Evolutionary conservation across 1,140 invertebrate genomes (phyloP).

Genomic region (Leucophenga varia): DNA sequence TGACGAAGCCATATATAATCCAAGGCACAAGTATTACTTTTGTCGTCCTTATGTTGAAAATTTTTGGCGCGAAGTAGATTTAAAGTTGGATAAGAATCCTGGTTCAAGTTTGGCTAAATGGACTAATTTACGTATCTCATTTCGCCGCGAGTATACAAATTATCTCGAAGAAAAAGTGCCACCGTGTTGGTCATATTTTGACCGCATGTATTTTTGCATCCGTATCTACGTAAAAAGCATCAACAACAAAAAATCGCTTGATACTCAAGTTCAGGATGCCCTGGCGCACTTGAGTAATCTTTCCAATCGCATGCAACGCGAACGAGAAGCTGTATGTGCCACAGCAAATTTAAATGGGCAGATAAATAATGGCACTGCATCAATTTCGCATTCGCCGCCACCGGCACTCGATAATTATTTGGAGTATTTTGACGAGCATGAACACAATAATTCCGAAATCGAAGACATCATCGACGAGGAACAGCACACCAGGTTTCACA

Average conservation of each 20-base stretch:
- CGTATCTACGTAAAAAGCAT: conserved; percentile 50
- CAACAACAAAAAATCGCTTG: conserved; percentile 40
- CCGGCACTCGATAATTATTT: conserved; percentile 42
- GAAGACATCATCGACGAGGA: conserved; percentile 47
- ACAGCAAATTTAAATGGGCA: conserved; percentile 8
- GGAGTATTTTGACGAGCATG: conserved; percentile 42
- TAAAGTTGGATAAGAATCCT: conserved; percentile 51
- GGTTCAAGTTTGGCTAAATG: conserved; percentile 54
- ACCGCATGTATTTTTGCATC: conserved; percentile 51
- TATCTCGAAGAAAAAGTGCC: conserved; percentile 50
- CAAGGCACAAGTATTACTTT: conserved; percentile 50
- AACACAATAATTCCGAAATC: conserved; percentile 40
- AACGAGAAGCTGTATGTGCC: conserved; percentile 27
- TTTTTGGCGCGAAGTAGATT: conserved; percentile 51
- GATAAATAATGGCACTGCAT: conserved; percentile 9
- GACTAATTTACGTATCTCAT: conserved; percentile 52
- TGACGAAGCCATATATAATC: conserved; percentile 54
- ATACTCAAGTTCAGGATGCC: conserved; percentile 48
- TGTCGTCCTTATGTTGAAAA: conserved; percentile 53
- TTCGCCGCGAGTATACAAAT: conserved; percentile 48
- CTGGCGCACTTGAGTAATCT: conserved; percentile 41
- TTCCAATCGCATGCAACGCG: conserved; percentile 43
- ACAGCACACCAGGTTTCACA: conserved; percentile 26
- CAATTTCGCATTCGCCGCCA: conserved; percentile 28
- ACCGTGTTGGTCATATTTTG: conserved; percentile 52